phyloP scores from a whole-genome alignment of 2,113 vertebrate species.

The Phodopus roborovskii region DNA sequence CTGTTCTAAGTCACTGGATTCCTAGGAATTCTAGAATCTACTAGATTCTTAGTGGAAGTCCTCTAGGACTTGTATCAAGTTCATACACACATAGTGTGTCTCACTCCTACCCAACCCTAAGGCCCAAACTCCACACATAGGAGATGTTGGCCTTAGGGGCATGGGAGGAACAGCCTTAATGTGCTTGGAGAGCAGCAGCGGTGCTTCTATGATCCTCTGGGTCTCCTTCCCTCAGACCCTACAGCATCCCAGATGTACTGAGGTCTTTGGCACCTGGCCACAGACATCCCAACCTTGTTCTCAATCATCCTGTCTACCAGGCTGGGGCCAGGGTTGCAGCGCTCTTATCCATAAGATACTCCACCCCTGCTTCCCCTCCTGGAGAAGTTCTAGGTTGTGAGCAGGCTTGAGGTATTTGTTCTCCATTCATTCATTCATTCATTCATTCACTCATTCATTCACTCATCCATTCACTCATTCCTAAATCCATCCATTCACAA shows the following conservation, averaged over 20 bases:
- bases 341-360: too few species aligned
- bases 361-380: background rate
- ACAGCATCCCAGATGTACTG: fast-evolving
- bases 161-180: background rate
- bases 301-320: background rate
- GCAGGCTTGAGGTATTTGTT: too few species aligned
- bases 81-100: fast-evolving
- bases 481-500: background rate
- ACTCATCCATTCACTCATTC: background rate
- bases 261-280: background rate
- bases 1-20: background rate
- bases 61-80: background rate
- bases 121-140: background rate
- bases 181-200: background rate
- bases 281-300: too few species aligned
- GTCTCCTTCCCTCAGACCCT: background rate
- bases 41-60: background rate
- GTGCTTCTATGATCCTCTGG: background rate
- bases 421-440: background rate
- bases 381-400: background rate
- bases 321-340: background rate
- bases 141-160: background rate
- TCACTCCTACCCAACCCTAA: background rate
- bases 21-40: too few species aligned
- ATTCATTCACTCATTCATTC: background rate